These are phyloP conservation scores for Lacanobia wlatinum DNA, from an alignment of 2,888 invertebrate species.

Conservation along the genomic window DNA sequence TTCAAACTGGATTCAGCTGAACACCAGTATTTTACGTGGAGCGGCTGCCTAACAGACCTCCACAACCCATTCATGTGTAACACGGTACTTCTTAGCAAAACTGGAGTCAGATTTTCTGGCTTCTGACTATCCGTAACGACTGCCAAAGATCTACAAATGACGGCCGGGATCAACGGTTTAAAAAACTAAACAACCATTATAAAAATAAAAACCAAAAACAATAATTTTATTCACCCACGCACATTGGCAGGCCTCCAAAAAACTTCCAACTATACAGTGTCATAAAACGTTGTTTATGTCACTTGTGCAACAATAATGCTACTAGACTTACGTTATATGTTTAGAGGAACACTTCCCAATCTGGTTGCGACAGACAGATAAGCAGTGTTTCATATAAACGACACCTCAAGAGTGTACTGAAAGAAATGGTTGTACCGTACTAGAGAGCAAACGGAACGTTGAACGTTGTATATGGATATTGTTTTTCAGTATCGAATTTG, in stretches of 20 bases:
- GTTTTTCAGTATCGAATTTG: background rate
- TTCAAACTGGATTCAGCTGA: too few relatives aligned
- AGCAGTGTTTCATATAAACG: slow-evolving; percentile 47
- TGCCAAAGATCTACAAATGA: too few relatives aligned
- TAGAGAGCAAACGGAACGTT: background rate
- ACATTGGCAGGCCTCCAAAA: slow-evolving; percentile 32
- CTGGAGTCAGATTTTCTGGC: too few relatives aligned
- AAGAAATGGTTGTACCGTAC: slow-evolving; percentile 39
- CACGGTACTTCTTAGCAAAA: too few relatives aligned
- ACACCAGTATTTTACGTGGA: too few relatives aligned
- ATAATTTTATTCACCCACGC: slow-evolving; percentile 12
- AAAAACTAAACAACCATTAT: background rate
- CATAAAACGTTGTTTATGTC: slow-evolving; percentile 53
- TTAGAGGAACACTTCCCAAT: slow-evolving; percentile 42
- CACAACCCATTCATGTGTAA: too few relatives aligned
- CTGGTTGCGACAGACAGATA: slow-evolving; percentile 48
- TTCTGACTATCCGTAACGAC: too few relatives aligned
- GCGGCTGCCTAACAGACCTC: too few relatives aligned
- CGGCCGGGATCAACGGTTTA: too few relatives aligned
- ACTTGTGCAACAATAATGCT: slow-evolving; percentile 41
- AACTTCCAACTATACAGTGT: background rate
- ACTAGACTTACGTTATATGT: slow-evolving; percentile 33
- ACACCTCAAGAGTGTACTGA: slow-evolving; percentile 32
- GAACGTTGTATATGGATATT: background rate
- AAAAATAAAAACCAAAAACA: slow-evolving; percentile 9